Evolutionary conservation across 2,888 invertebrate genomes (phyloP).

Genomic region (Epinotia nisella): DNA sequence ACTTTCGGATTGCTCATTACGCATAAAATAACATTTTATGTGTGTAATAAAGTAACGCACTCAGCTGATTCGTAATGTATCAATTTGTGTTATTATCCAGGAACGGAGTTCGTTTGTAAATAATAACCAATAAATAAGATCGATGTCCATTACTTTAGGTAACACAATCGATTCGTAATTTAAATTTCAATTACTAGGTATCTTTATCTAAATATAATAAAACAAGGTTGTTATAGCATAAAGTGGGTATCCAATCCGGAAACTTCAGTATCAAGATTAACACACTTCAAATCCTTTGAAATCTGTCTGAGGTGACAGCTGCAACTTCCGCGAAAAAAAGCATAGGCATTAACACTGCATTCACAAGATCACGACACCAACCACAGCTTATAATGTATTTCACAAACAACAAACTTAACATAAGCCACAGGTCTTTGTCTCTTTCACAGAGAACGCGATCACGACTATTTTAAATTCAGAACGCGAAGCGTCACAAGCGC

Average conservation of each 20-base stretch:
- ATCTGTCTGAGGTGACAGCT: constrained; percentile 64
- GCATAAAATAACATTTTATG: constrained; percentile 10
- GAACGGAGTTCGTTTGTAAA: constrained; percentile 1
- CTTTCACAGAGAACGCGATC: constrained; percentile 65
- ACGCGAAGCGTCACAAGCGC: constrained; percentile 60
- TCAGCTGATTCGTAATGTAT: background rate
- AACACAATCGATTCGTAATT: background rate
- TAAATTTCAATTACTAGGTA: background rate
- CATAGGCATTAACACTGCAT: constrained; percentile 52
- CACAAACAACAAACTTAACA: constrained; percentile 60
- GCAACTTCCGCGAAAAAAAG: constrained; percentile 62
- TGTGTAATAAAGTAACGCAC: background rate
- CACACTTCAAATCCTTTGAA: constrained; percentile 60
- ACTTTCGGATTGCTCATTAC: constrained; percentile 58
- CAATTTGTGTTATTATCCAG: background rate
- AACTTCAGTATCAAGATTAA: constrained; percentile 54
- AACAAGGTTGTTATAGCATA: constrained; percentile 51
- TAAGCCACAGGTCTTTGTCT: constrained; percentile 65
- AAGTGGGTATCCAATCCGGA: constrained; percentile 47
- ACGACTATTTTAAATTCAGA: constrained; percentile 72
- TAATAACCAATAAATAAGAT: background rate
- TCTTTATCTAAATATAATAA: background rate
- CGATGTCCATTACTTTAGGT: background rate
- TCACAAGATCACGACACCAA: constrained; percentile 45
- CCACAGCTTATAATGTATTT: constrained; percentile 44